phyloP scores from a whole-genome alignment of 2,797 vertebrate species.

The Sparus aurata region DNA sequence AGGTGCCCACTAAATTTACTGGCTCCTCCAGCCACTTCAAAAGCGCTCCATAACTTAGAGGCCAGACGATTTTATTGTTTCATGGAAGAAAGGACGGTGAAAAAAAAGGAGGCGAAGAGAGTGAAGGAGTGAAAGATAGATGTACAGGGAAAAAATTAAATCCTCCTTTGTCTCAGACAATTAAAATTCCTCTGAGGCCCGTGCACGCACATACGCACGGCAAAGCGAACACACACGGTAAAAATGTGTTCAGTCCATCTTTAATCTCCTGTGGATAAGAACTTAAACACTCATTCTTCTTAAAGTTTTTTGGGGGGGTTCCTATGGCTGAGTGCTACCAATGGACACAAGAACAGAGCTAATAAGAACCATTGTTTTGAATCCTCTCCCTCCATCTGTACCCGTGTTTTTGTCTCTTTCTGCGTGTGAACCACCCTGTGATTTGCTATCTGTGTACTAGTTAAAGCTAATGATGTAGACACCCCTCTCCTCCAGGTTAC shows the following conservation, averaged over 20 bases:
- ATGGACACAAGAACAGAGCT: not conserved
- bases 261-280: constrained; percentile 15
- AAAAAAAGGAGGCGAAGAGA: constrained; percentile 62
- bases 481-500: constrained; percentile 70
- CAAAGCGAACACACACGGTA: not conserved
- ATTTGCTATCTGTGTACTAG: constrained; percentile 53
- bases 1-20: constrained; percentile 97
- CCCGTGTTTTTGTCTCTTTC: not conserved
- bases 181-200: constrained; percentile 80
- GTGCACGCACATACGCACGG: constrained; percentile 9
- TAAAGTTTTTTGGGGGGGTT: not conserved
- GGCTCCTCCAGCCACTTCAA: constrained; percentile 93
- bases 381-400: not conserved
- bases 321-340: too few relatives aligned
- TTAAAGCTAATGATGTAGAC: constrained; percentile 82
- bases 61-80: constrained; percentile 94
- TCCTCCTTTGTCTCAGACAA: constrained; percentile 83
- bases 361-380: not conserved
- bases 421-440: constrained; percentile 51
- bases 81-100: constrained; percentile 82
- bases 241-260: constrained; percentile 10
- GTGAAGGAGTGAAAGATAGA: constrained; percentile 83
- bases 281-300: not conserved
- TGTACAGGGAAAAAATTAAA: constrained; percentile 78
- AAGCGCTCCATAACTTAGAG: constrained; percentile 92